Percentiles rank a stretch among this genome's conserved stretches.
These are phyloP conservation scores for Microplitis manilae DNA, from an alignment of 2,888 invertebrate species.

Conservation along the genomic window DNA sequence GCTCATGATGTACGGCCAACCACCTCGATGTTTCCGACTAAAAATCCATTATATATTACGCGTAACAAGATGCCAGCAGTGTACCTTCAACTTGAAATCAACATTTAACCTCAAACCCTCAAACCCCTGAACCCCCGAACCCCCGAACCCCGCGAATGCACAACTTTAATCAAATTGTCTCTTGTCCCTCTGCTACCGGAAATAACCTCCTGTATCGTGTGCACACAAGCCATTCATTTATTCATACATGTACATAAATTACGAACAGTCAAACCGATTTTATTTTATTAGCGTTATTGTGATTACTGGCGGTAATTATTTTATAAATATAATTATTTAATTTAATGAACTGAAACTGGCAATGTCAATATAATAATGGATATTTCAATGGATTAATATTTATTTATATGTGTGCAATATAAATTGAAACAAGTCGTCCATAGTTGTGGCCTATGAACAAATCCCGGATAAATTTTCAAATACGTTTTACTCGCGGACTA, in stretches of 20 bases:
- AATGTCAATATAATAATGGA: constrained; percentile 20
- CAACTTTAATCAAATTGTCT: not conserved
- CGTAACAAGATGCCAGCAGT: constrained; percentile 59
- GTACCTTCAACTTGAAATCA: constrained; percentile 54
- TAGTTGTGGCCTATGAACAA: constrained; percentile 26
- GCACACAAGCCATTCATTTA: not conserved
- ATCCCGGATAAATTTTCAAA: constrained; percentile 23
- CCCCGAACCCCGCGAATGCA: constrained; percentile 14
- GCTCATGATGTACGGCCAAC: constrained; percentile 68
- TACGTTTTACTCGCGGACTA: constrained; percentile 10
- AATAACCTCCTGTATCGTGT: not conserved
- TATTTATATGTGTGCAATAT: constrained; percentile 2
- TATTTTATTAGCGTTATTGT: not conserved
- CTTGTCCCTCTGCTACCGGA: not conserved
- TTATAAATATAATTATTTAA: constrained; percentile 19
- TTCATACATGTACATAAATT: not conserved
- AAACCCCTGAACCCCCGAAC: constrained; percentile 38
- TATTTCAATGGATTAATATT: not conserved
- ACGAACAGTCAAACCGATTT: too few relatives aligned
- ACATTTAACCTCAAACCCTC: constrained; percentile 25
- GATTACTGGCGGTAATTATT: not conserved
- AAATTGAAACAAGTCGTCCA: not conserved
- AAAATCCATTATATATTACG: constrained; percentile 70
- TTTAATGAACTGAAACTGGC: not conserved
- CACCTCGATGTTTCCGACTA: constrained; percentile 66